phyloP scores from a whole-genome alignment of 1,140 invertebrate genomes.

The Sminthurides bifidus region DNA sequence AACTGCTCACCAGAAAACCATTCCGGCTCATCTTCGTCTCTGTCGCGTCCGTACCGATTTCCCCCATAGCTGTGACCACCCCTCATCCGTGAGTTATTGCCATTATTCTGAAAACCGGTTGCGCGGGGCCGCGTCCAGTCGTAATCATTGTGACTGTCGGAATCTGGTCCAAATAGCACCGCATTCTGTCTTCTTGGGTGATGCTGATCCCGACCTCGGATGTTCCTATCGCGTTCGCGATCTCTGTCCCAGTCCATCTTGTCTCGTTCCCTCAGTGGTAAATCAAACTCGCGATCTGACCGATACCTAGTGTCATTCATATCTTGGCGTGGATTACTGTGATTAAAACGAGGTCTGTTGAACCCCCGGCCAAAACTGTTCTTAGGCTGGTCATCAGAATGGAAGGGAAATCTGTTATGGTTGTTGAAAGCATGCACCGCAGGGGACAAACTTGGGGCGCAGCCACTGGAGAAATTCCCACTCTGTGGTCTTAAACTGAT shows the following conservation, averaged over 20 bases:
- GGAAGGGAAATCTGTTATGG: slow-evolving; percentile 5
- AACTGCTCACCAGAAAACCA: slow-evolving; percentile 39
- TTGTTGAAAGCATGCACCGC: too few relatives aligned
- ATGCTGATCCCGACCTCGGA: neutral
- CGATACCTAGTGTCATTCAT: too few relatives aligned
- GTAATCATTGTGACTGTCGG: neutral
- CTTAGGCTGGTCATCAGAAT: neutral
- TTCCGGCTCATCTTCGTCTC: slow-evolving; percentile 50
- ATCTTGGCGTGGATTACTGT: slow-evolving; percentile 13
- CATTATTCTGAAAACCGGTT: neutral
- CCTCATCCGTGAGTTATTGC: neutral
- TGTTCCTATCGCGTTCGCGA: slow-evolving; percentile 13
- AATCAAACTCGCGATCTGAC: too few relatives aligned
- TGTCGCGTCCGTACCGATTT: neutral
- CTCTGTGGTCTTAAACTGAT: slow-evolving; percentile 29
- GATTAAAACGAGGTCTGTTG: neutral
- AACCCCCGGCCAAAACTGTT: too few relatives aligned
- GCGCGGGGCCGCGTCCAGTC: slow-evolving; percentile 12
- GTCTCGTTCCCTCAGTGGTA: neutral
- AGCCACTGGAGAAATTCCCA: slow-evolving; percentile 28
- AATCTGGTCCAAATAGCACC: slow-evolving; percentile 1
- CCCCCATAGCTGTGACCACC: neutral
- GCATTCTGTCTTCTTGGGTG: neutral
- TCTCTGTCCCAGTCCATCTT: slow-evolving; percentile 13
- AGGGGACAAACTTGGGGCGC: slow-evolving; percentile 21